A percentile compares a stretch with the other conserved stretches of the same genome.
These are phyloP conservation scores for Halictus quadricinctus DNA, from an alignment of 2,888 invertebrate genomes.

Conservation along the genomic window DNA sequence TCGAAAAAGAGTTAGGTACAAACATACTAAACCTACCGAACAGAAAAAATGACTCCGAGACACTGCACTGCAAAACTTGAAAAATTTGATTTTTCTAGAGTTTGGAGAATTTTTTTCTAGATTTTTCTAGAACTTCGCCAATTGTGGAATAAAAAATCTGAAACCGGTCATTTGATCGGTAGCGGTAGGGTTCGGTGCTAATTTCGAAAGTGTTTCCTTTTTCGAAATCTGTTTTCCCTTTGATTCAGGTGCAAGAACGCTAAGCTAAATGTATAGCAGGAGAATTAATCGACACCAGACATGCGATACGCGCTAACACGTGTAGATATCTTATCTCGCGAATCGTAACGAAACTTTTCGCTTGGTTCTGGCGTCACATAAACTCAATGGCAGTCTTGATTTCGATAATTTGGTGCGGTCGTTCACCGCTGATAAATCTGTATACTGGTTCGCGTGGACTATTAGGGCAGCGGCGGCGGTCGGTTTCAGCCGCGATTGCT, in stretches of 20 bases:
- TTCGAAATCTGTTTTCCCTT: background rate
- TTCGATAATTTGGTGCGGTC: slow-evolving; percentile 41
- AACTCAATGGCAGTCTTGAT: slow-evolving; percentile 18
- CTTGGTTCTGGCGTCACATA: slow-evolving; percentile 20
- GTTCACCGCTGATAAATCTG: slow-evolving; percentile 26
- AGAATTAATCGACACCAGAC: slow-evolving; percentile 54
- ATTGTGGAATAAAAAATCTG: background rate
- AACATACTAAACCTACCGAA: background rate
- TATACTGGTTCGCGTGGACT: slow-evolving; percentile 20
- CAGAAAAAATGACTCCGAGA: background rate
- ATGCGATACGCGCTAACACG: slow-evolving; percentile 33
- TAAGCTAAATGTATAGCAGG: slow-evolving; percentile 34
- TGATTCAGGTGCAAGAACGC: slow-evolving; percentile 11
- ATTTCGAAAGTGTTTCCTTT: background rate
- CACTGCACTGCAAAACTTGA: background rate
- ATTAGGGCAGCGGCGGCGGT: slow-evolving; percentile 13
- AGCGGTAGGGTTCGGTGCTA: background rate
- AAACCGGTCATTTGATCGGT: background rate
- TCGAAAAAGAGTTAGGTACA: too few species aligned
- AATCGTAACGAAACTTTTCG: slow-evolving; percentile 38
- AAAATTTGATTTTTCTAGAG: background rate
- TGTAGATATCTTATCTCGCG: slow-evolving; percentile 52
- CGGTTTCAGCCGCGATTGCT: slow-evolving; percentile 18
- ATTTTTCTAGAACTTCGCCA: background rate
- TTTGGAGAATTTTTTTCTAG: background rate